Evolutionary conservation across 2,797 vertebrate species (phyloP), one percentile per base, ranked within the genome.

Genomic region (Gallirallus australis): DNA sequence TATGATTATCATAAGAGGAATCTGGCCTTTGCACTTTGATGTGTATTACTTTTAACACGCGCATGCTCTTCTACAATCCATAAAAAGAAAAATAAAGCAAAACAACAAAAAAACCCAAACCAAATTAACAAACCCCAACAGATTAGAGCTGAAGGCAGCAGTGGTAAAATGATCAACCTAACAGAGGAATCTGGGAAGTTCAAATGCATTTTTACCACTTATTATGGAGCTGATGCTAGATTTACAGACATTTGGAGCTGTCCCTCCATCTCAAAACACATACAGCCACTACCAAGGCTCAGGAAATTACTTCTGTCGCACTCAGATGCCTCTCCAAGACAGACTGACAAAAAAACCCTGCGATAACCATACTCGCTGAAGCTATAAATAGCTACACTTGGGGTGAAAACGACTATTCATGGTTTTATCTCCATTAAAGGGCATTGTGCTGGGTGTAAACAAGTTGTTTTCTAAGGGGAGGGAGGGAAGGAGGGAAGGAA

Each of bases 21-120:
- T 70, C 68, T 97, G 87, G 61, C 65, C 97, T 97, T 93, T 97
- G 93, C 77, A 94, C 94, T 96, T 76, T 54, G 33, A 94, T 30
- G 64, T 80, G 90, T 89, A 78, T 84, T 93, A 86, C 77, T 94
- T 89, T 90, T 60, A 94, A 93, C 50, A 83, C 1, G 15, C 50
- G 65, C 89, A 94, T 90, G 78, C 68, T 97, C 66, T 80, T 92
- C 88, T 92, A 80, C 15, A 75, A 47, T 5, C 72, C 77, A 35
- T 47, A 57, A 61, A 66, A 35, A 63, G 70, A 28, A 42, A 52
- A 37, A 68, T 50, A 50, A 50, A 47, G 21, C 47, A 45, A 45
- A 45, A 45, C 47, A 47, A 47, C 21, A 9, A 40, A 39, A 21
- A 18, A 45, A 53, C 15, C 13, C 40, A 33, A 23, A 14, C 23